phyloP scores from a whole-genome alignment of 1,140 invertebrate species.

The Rhizoglyphus robini region DNA sequence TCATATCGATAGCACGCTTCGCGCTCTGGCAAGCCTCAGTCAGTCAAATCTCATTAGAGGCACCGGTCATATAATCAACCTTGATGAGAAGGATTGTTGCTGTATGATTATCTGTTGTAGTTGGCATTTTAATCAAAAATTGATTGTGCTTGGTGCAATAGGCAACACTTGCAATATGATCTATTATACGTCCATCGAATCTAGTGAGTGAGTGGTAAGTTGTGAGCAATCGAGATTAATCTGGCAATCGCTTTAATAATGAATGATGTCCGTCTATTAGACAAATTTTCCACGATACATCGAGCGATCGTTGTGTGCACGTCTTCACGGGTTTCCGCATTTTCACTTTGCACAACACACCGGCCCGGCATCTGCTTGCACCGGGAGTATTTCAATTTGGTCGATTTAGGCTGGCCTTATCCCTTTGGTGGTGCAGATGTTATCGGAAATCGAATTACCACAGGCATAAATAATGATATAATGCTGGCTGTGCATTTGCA shows the following conservation, averaged over 20 bases:
- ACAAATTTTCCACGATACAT: neutral
- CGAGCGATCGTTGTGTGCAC: neutral
- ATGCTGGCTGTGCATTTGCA: neutral
- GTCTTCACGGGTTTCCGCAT: neutral
- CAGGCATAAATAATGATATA: conserved; percentile 11
- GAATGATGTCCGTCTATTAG: neutral
- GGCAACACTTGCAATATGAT: neutral
- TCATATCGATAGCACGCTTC: too few relatives aligned
- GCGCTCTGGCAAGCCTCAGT: too few relatives aligned
- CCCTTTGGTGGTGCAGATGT: neutral
- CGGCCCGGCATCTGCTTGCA: neutral
- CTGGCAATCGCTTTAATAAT: neutral
- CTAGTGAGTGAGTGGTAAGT: too few relatives aligned
- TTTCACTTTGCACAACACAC: neutral
- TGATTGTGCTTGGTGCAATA: neutral
- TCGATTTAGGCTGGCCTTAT: neutral
- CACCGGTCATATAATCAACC: conserved; percentile 9
- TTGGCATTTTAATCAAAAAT: conserved; percentile 10
- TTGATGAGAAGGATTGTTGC: neutral
- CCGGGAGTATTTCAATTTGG: neutral
- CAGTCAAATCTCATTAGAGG: too few relatives aligned
- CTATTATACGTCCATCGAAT: too few relatives aligned
- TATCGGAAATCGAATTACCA: conserved; percentile 14
- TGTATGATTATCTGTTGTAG: neutral
- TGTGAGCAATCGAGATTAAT: neutral